Evolutionary conservation across 2,113 vertebrate genomes (phyloP).

Genomic region (Xenopus laevis): DNA sequence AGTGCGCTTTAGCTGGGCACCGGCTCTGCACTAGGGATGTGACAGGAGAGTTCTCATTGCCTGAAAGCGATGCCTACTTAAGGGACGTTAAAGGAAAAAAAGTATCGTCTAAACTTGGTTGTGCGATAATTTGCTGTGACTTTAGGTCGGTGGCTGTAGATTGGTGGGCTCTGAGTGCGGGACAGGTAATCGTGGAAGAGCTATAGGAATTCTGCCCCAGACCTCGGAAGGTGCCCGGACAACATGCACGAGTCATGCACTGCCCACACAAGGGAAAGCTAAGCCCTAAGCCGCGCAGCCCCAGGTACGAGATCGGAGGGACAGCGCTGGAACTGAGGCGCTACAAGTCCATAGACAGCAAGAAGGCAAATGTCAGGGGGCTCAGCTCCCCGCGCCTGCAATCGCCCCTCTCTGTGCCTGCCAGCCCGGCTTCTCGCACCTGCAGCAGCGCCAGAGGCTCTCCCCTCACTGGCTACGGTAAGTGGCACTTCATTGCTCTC

Average conservation of each 20-base stretch:
- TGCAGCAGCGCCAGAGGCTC: constrained; percentile 49
- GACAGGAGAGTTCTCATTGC: too few relatives aligned
- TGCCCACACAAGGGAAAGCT: constrained; percentile 34
- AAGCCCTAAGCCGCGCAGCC: constrained; percentile 42
- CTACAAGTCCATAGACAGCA: constrained; percentile 53
- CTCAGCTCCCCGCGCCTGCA: constrained; percentile 44
- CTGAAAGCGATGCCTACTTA: too few relatives aligned
- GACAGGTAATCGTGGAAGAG: neutral
- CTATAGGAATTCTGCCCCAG: constrained; percentile 1
- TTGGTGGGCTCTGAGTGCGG: too few relatives aligned
- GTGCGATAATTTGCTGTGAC: too few relatives aligned
- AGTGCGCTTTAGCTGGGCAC: too few relatives aligned
- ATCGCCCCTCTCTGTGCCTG: constrained; percentile 41
- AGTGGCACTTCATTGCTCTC: constrained; percentile 9
- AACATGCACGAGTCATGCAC: constrained; percentile 33
- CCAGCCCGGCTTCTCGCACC: constrained; percentile 53
- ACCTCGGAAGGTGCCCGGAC: too few relatives aligned
- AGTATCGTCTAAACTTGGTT: too few relatives aligned
- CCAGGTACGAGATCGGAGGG: constrained; percentile 45
- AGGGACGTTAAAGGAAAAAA: too few relatives aligned
- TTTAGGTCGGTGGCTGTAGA: too few relatives aligned
- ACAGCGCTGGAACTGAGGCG: constrained; percentile 44
- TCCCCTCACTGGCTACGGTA: constrained; percentile 43
- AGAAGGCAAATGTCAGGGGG: constrained; percentile 25
- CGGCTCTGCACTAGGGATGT: too few relatives aligned